phyloP scores from a whole-genome alignment of 2,113 vertebrate species.

The Poecilia latipinna region DNA sequence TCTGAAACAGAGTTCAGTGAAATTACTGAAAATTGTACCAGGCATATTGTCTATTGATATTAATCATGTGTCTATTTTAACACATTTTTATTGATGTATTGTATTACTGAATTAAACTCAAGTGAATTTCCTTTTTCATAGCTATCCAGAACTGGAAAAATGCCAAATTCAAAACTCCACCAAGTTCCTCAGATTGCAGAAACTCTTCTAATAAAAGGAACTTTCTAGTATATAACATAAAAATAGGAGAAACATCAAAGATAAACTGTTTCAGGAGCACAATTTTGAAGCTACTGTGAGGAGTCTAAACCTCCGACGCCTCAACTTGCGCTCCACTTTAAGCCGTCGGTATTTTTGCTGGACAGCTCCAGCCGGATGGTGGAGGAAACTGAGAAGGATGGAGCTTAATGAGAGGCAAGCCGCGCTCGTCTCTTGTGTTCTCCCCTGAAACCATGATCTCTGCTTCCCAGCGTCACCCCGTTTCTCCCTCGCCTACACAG shows the following conservation, averaged over 20 bases:
- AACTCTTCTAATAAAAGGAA: background rate
- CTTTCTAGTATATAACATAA: background rate
- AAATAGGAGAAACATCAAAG: background rate
- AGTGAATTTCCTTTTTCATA: too few species aligned
- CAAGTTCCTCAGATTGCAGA: background rate
- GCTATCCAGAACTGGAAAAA: too few species aligned
- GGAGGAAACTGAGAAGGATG: background rate
- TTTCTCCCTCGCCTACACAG: background rate
- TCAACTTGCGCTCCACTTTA: background rate
- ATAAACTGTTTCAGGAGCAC: background rate
- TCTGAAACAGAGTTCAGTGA: too few species aligned
- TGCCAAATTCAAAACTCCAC: too few species aligned
- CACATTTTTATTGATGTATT: too few species aligned
- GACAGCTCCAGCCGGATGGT: background rate
- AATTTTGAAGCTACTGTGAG: background rate
- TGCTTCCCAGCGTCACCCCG: background rate
- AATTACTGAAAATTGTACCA: too few species aligned
- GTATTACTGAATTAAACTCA: too few species aligned
- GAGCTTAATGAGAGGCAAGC: background rate
- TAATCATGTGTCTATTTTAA: too few species aligned
- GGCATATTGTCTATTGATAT: too few species aligned
- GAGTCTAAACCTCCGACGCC: background rate
- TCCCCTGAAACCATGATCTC: constrained; percentile 1
- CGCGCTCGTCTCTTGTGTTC: constrained; percentile 4
- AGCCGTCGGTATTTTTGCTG: background rate